Base-by-base conservation (phyloP, 2,797 vertebrate genomes). In the Schizopygopsis pylzovi region DNA sequence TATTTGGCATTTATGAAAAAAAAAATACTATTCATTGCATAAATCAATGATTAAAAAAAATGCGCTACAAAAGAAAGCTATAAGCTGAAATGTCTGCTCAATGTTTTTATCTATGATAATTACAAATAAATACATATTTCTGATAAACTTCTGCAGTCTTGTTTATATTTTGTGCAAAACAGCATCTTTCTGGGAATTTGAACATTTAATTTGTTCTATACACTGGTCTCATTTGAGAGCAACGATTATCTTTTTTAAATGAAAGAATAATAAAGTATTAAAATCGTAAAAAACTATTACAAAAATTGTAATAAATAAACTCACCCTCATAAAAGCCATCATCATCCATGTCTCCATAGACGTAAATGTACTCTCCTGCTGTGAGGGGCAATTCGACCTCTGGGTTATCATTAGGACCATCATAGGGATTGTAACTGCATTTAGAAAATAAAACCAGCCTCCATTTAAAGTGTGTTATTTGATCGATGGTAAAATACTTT, bases 241-340 rank as follows among this genome's bases (percentile, higher is more conserved):
- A 63, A 15, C 61, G 13, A 6, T 6, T 28, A 1, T 16, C 4
- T 16, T 28, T 63, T 59, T 59, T 59, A 0, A 11, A 6, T 28
- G 2, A 63, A 63, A 28, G 25, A 63, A 28, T 15, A 63, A 63
- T 63, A 28, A 68, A 39, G 3, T 1, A 39, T 39, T 68, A 39
- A 37, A 68, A 37, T 18, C 3, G 16, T 16, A 37, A 37, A 37
- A 67, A 67, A 37, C 0, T 9, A 37, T 11, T 65, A 0, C 1
- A 11, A 39, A 41, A 22, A 22, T 41, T 12, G 0, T 13, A 67
- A 4, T 43, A n/a, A 56, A 59, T 25, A n/a, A 65, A 70, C 33
- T 67, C 88, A 98, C 98, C 98, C 97, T 99, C 98, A 94, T 97
- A 99, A 93, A 99, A 99, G 88, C 98, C 97, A 49, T 99, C 98